Percentiles rank a stretch among this genome's conserved stretches.
Evolutionary conservation across 2,797 vertebrate species (phyloP).

Genomic region (Pelochelys cantorii): DNA sequence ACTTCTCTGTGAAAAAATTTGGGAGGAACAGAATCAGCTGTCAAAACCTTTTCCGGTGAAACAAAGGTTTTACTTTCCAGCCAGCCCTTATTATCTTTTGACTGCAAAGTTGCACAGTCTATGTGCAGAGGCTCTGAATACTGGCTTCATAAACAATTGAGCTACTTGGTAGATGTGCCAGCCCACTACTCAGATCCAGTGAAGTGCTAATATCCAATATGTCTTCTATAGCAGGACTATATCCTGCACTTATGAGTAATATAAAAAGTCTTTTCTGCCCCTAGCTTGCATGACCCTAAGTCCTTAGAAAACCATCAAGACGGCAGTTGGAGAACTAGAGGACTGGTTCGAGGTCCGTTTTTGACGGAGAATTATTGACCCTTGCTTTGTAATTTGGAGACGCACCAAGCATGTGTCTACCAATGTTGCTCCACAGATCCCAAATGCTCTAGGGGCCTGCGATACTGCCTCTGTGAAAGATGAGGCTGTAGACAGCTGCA

Average conservation of each 20-base stretch:
- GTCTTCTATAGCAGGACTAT: neutral
- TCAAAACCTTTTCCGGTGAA: neutral
- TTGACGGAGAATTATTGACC: neutral
- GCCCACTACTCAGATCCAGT: neutral
- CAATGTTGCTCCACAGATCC: neutral
- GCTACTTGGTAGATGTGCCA: neutral
- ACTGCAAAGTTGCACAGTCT: accelerated
- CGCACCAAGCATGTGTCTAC: neutral
- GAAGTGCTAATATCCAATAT: accelerated
- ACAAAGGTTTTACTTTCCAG: neutral
- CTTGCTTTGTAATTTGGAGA: neutral
- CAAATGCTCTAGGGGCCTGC: neutral
- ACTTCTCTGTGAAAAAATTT: neutral
- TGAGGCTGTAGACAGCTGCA: neutral
- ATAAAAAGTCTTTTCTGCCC: accelerated
- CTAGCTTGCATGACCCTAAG: accelerated
- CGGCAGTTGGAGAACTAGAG: neutral
- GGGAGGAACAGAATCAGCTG: neutral
- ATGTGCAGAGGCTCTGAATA: neutral
- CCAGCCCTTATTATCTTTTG: neutral
- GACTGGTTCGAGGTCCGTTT: neutral
- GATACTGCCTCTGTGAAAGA: neutral
- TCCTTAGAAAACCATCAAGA: neutral
- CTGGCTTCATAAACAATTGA: neutral
- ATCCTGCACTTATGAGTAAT: accelerated